Evolutionary conservation across 2,888 invertebrate genomes (phyloP), one percentile per base, ranked within the genome.

Genomic region (Omphaloscelis lunosa): DNA sequence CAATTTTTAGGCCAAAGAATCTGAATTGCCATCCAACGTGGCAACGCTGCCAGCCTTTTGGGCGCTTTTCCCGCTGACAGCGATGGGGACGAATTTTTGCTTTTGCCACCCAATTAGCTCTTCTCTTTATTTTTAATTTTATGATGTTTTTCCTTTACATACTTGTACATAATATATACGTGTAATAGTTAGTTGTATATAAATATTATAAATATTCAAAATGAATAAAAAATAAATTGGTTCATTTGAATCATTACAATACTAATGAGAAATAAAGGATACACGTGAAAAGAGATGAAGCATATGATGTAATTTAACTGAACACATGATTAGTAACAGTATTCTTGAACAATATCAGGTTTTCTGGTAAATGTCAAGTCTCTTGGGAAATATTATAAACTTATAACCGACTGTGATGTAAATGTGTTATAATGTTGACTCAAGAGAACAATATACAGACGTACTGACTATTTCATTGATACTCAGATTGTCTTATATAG

Each of bases 211-310:
- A n/a, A n/a, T n/a, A n/a, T n/a, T n/a, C n/a, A n/a, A n/a, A n/a
- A n/a, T n/a, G n/a, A n/a, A n/a, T n/a, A 15, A 29, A 39, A 72
- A 65, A 72, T 45, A 72, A 78, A 66, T 59, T 65, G 59, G 11
- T 20, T 20, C 51, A 65, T 80, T 71, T 59, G 17, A 58, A 39
- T 27, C 23, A 27, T 34, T 45, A 66, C 80, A 73, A 66, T 34
- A 27, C 15, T 80, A 66, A 79, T 80, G 15, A 79, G 66, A 63
- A 73, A 20, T 80, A 53, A 80, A 27, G 9, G n/a, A 61, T 23
- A 53, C 59, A 41, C 29, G 7, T 23, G 23, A 7, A 79, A 51
- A 65, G 17, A 73, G n/a, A 56, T 41, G 6, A 29, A 23, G 9
- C 12, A 27, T 62, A 11, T 29, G 2, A 29, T 11, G 53, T 80